Conservation (phyloP, 2,888 invertebrate species). For the Agonopterix alstromeriana region DNA sequence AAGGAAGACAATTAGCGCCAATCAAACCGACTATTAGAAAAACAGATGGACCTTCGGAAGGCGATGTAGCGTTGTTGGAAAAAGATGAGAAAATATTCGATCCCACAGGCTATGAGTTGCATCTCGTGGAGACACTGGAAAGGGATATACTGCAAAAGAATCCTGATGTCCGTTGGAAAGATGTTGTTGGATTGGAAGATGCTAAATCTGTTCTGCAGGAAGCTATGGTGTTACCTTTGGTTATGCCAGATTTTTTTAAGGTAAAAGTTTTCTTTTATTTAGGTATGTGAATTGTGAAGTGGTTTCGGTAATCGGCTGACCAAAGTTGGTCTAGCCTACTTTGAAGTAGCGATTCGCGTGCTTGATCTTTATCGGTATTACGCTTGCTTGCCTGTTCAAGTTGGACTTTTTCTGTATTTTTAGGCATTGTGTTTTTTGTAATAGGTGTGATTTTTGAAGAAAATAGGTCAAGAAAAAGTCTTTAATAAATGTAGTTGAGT, state of each 20-base stretch:
- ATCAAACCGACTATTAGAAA: conserved; percentile 51
- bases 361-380: conserved; percentile 15
- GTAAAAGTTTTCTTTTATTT: conserved; percentile 38
- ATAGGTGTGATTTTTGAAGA: too few relatives aligned
- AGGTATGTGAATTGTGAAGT: background rate
- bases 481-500: too few relatives aligned
- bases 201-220: conserved; percentile 88
- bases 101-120: conserved; percentile 82
- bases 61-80: conserved; percentile 51
- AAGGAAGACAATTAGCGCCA: conserved; percentile 42
- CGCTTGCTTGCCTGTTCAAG: too few relatives aligned
- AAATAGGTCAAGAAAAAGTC: too few relatives aligned
- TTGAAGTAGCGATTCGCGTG: conserved; percentile 57
- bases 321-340: conserved; percentile 16
- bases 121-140: conserved; percentile 89
- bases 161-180: conserved; percentile 88
- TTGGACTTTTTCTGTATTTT: too few relatives aligned
- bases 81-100: conserved; percentile 77
- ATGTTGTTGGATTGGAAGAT: conserved; percentile 84
- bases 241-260: conserved; percentile 93
- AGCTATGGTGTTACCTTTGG: conserved; percentile 90
- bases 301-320: background rate
- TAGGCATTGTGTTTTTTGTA: too few relatives aligned
- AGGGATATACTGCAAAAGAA: conserved; percentile 89
- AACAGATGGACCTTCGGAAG: conserved; percentile 52